These are phyloP conservation scores for Torymus aiolomorphi DNA, from an alignment of 2,888 invertebrate genomes.

Conservation along the genomic window DNA sequence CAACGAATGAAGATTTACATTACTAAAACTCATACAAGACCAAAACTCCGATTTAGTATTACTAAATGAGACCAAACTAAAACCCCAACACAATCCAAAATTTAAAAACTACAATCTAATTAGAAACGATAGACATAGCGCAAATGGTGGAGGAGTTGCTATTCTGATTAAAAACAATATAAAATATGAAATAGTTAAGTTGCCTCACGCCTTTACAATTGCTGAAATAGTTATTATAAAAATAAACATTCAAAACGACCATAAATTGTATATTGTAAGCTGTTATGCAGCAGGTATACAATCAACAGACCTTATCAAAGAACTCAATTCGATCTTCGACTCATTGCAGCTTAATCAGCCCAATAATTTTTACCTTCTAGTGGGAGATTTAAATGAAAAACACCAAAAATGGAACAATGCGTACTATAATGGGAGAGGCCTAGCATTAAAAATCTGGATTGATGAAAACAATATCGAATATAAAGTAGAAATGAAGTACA, in stretches of 20 bases:
- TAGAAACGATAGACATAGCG: not conserved
- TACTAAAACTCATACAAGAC: not conserved
- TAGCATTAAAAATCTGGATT: not conserved
- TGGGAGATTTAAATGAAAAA: slow-evolving; percentile 11
- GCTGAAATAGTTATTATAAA: not conserved
- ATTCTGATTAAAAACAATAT: not conserved
- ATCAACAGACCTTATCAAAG: not conserved
- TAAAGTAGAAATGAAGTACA: not conserved
- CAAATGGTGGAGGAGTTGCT: not conserved
- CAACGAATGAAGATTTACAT: not conserved
- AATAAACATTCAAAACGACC: not conserved
- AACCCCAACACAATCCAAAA: not conserved
- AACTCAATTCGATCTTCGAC: not conserved
- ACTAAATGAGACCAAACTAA: not conserved
- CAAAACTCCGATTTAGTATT: not conserved
- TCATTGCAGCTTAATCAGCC: not conserved
- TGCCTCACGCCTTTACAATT: not conserved
- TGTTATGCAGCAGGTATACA: not conserved
- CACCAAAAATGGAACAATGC: not conserved
- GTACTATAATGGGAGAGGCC: not conserved
- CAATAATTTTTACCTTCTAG: not conserved
- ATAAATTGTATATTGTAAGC: not conserved
- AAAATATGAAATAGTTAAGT: not conserved
- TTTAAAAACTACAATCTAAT: slow-evolving; percentile 2
- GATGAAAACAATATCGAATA: not conserved